A percentile compares a stretch with the other conserved stretches of the same genome.
These are phyloP conservation scores for Drosophila ezoana DNA, from an alignment of 2,888 invertebrate genomes.

Conservation along the genomic window DNA sequence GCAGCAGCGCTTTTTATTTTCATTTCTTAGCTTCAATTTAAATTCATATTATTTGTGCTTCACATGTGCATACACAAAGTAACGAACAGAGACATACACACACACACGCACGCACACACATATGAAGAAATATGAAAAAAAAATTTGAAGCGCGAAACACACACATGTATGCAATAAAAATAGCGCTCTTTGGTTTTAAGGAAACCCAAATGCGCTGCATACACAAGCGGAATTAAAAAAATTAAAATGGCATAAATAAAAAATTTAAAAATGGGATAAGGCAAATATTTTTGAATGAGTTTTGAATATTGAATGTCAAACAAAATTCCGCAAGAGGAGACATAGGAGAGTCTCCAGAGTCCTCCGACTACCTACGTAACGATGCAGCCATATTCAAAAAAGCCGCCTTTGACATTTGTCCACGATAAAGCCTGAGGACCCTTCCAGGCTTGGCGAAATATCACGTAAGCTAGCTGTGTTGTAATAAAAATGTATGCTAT, in stretches of 20 bases:
- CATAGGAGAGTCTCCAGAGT: too few relatives aligned
- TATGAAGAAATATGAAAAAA: not conserved
- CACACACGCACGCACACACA: slow-evolving; percentile 3
- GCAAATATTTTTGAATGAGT: too few relatives aligned
- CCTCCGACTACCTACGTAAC: too few relatives aligned
- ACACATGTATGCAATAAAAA: slow-evolving; percentile 8
- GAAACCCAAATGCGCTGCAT: slow-evolving; percentile 1
- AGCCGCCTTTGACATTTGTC: too few relatives aligned
- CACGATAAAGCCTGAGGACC: too few relatives aligned
- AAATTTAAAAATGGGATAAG: not conserved
- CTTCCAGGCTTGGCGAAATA: too few relatives aligned
- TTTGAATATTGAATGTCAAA: too few relatives aligned
- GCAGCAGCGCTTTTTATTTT: slow-evolving; percentile 34
- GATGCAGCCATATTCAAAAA: too few relatives aligned
- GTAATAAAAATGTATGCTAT: too few relatives aligned
- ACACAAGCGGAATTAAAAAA: not conserved
- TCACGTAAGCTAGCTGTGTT: too few relatives aligned
- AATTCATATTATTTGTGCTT: slow-evolving; percentile 71
- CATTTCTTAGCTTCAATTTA: slow-evolving; percentile 60
- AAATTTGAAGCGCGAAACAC: too few relatives aligned
- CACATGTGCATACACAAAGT: slow-evolving; percentile 13
- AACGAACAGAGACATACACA: slow-evolving; percentile 10
- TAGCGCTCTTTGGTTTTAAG: not conserved
- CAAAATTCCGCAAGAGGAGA: too few relatives aligned
- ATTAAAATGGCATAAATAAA: not conserved